phyloP scores from a whole-genome alignment of 2,113 vertebrate genomes.

The Zapus hudsonius region DNA sequence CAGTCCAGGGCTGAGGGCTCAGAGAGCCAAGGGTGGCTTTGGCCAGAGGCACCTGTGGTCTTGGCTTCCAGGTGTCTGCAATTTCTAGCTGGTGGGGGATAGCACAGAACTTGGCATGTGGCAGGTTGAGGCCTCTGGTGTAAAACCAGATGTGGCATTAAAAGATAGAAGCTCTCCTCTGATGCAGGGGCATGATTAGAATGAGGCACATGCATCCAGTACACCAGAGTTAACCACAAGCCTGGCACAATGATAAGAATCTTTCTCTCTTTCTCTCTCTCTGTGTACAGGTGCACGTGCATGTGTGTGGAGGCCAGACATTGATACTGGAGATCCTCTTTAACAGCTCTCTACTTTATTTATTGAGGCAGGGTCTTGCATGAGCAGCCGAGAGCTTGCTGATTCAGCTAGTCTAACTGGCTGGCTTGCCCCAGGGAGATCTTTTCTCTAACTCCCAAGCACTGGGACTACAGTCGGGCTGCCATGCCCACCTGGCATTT shows the following conservation, averaged over 20 bases:
- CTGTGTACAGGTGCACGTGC: background rate
- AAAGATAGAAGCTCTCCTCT: conserved; percentile 37
- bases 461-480: background rate
- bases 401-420: too few relatives aligned
- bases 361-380: background rate
- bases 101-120: background rate
- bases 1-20: background rate
- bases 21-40: conserved; percentile 45
- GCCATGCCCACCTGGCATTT: background rate
- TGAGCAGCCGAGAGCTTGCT: background rate
- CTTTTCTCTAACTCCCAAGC: background rate
- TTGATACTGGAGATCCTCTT: too few relatives aligned
- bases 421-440: too few relatives aligned
- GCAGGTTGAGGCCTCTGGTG: conserved; percentile 3
- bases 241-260: background rate
- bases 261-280: background rate
- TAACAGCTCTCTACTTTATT: too few relatives aligned
- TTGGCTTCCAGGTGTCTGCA: background rate
- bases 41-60: conserved; percentile 61
- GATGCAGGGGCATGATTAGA: background rate
- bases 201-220: background rate
- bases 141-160: conserved; percentile 61
- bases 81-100: background rate
- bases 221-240: background rate
- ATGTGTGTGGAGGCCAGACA: too few relatives aligned